Base-by-base conservation (phyloP, 2,113 vertebrate genomes). In the Seriola dumerili region DNA sequence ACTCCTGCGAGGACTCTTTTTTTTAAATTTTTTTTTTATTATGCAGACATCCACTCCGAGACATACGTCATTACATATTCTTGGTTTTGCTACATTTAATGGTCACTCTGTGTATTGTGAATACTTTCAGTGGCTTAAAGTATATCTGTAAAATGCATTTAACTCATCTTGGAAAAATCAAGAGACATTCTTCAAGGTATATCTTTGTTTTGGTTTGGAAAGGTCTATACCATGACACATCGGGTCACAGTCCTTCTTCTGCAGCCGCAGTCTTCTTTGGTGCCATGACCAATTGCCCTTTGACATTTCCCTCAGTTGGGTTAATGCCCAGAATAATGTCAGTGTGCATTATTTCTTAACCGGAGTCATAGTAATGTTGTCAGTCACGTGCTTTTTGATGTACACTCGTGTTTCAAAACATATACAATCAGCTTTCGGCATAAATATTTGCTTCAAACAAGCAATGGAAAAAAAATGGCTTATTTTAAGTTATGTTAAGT, bases 241-340 rank as follows among this genome's bases (percentile, higher is more conserved):
- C 16, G 23, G n/a, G 55, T 72, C 50, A 61, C 5, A 14, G 38
- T 76, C 8, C 29, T 36, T 55, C 55, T 44, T 17, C 34, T 52
- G 23, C 29, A 54, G 38, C 23, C 21, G 36, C 32, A 46, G 5
- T 23, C 36, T 50, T 75, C 13, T 75, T 76, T 3, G 2, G 38
- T 55, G 40, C 10, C n/a, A 54, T 4, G 21, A 76, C n/a, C 25
- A 3, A 12, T 66, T 74, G 42, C 3, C 57, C 50, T 80, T 55
- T 74, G 66, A 62, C 29, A 0, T 77, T 84, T 80, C 25, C 38
- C 17, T 38, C 21, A 42, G 13, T 29, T 82, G 71, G 78, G 55
- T 57, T 71, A 17, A 46, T 1, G 17, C 63, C 68, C 21, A 62
- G 42, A 83, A 55, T 50, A 64, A 74, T 11, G 34, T 70, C 58